phyloP scores from a whole-genome alignment of 2,113 vertebrate species.

The Colossoma macropomum region DNA sequence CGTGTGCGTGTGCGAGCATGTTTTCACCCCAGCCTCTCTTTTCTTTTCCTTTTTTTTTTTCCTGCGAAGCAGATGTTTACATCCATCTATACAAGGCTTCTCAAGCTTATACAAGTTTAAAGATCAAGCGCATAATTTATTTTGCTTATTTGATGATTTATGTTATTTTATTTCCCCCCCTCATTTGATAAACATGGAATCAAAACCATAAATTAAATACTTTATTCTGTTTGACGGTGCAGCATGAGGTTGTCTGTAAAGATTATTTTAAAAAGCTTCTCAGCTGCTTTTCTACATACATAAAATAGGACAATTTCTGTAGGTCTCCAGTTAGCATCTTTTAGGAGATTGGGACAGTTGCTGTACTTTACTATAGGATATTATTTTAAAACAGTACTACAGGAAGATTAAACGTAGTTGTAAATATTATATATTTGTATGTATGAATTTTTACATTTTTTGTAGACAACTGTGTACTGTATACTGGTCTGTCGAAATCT shows the following conservation, averaged over 20 bases:
- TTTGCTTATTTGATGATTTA: slow-evolving; percentile 23
- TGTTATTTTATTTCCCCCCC: background rate
- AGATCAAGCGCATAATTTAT: slow-evolving; percentile 38
- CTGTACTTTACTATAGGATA: too few species aligned
- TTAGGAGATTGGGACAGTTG: too few species aligned
- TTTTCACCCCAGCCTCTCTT: slow-evolving; percentile 20
- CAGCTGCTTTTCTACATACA: background rate
- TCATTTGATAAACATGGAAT: slow-evolving; percentile 30
- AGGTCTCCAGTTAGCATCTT: too few species aligned
- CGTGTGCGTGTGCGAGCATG: slow-evolving; percentile 49
- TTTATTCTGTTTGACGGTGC: background rate
- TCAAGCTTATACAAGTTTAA: slow-evolving; percentile 28
- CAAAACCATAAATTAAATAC: slow-evolving; percentile 34
- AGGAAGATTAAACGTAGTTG: too few species aligned
- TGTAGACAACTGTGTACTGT: too few species aligned
- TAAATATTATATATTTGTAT: too few species aligned
- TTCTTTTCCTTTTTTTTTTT: background rate
- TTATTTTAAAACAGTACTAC: too few species aligned
- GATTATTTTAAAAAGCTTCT: background rate
- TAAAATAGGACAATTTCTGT: background rate
- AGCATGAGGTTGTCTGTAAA: background rate
- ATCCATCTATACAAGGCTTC: slow-evolving; percentile 19
- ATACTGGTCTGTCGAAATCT: background rate
- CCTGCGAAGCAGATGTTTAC: slow-evolving; percentile 48
- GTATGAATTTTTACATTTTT: too few species aligned